Base-by-base conservation (phyloP, 2,888 invertebrate species). In the Cephus rjabovi region DNA sequence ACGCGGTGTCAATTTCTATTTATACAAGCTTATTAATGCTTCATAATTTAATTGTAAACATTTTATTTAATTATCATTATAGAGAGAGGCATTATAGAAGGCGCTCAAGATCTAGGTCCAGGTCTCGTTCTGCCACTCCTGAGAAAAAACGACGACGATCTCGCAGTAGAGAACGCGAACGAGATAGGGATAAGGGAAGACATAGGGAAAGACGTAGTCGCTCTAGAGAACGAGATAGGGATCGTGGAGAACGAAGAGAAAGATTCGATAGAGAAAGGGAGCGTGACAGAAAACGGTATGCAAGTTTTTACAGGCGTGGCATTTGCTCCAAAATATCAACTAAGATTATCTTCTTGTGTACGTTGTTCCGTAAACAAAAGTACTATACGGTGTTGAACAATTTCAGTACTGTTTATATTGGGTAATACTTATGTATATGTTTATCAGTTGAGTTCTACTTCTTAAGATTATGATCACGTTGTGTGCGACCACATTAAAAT, bases 191-290 rank as follows among this genome's bases (percentile, higher is more conserved):
- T 88, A 92, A 94, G 34, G 93, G 93, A 30, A 93, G 95, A 81
- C 93, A 95, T 85, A 94, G 91, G 23, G 91, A 91, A 73, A 83
- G 95, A 86, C 93, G 95, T 79, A 95, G 95, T 86, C 93, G 95
- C 83, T 95, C 95, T 74, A 93, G 95, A 80, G 95, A 95, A 68
- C 89, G 95, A 69, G 94, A 95, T 23, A 92, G 94, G 0, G 94
- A 94, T 77, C 92, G 94, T 92, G 93, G 84, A 68, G 90, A 90
- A 37, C 85, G 90, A 74, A 86, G 88, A 73, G 90, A 89, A 34
- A 82, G 90, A 12, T 92, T 93, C 0, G 94, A 93, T 73, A 92
- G 94, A 79, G 93, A 93, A 15, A 91, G 93, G 79, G 92, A 92
- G 79, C 88, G 91, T 34, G 91, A 93, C 69, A 90, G 93, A 76